These are phyloP conservation scores for Oxygymnocypris stewartii DNA, from an alignment of 2,113 vertebrate genomes.

Conservation along the genomic window DNA sequence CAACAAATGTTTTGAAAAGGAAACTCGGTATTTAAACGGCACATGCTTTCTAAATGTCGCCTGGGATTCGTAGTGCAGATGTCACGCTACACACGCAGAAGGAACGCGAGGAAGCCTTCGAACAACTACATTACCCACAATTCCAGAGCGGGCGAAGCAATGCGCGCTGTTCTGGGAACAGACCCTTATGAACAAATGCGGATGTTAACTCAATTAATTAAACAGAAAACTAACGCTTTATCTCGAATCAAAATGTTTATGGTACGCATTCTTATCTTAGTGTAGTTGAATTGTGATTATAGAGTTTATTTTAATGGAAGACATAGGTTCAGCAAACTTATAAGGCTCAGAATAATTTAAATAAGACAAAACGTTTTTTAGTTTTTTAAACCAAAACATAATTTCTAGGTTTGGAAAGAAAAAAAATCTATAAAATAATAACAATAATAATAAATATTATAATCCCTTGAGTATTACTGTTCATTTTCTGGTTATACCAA, in stretches of 20 bases:
- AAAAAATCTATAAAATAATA: too few relatives aligned
- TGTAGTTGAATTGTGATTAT: neutral
- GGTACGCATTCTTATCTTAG: neutral
- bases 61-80: constrained; percentile 51
- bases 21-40: constrained; percentile 26
- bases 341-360: too few relatives aligned
- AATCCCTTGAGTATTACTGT: too few relatives aligned
- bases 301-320: too few relatives aligned
- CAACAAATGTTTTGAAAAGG: constrained; percentile 47
- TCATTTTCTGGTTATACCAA: neutral
- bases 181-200: neutral
- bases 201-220: neutral
- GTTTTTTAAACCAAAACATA: too few relatives aligned
- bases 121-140: constrained; percentile 54
- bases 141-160: neutral
- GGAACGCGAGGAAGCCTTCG: neutral
- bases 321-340: too few relatives aligned
- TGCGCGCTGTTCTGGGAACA: neutral
- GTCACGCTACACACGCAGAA: too few relatives aligned
- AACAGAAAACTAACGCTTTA: neutral
- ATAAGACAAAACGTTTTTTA: too few relatives aligned
- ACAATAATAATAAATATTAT: too few relatives aligned
- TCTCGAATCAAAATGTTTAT: neutral
- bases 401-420: too few relatives aligned
- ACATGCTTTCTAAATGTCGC: neutral